Evolutionary conservation across 2,797 vertebrate species (phyloP).

Genomic region (Chelidonichthys spinosus): DNA sequence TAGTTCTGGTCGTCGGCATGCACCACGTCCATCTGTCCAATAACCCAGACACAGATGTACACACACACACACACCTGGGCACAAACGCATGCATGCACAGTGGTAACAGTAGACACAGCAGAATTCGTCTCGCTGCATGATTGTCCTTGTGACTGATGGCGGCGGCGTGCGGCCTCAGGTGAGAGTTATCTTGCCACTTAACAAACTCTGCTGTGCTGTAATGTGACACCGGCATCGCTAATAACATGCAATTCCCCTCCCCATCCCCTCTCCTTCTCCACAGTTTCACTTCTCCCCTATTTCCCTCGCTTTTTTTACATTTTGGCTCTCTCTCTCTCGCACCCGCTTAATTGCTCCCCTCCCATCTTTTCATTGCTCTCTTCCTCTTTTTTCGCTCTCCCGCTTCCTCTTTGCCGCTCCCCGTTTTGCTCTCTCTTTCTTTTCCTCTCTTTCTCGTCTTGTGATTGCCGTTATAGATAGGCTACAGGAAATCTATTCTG

Average conservation of each 20-base stretch:
- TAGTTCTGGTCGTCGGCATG: slow-evolving; percentile 19
- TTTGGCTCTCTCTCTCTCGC: slow-evolving; percentile 10
- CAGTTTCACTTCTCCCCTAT: slow-evolving; percentile 21
- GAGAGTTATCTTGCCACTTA: slow-evolving; percentile 72
- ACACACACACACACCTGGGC: slow-evolving; percentile 2
- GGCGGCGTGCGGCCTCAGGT: slow-evolving; percentile 57
- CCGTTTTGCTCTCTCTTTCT: slow-evolving; percentile 38
- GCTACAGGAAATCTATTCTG: slow-evolving; percentile 49
- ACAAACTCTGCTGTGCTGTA: slow-evolving; percentile 63
- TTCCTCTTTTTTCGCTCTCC: slow-evolving; percentile 16
- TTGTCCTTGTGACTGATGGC: slow-evolving; percentile 71
- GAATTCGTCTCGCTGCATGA: slow-evolving; percentile 58
- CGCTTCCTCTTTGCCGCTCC: slow-evolving; percentile 35
- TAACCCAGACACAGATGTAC: slow-evolving; percentile 5
- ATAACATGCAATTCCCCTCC: slow-evolving; percentile 53
- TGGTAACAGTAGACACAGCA: slow-evolving; percentile 26
- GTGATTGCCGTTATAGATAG: slow-evolving; percentile 55
- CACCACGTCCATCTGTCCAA: background rate
- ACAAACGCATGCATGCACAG: slow-evolving; percentile 24
- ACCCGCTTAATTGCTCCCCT: slow-evolving; percentile 55
- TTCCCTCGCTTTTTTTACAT: slow-evolving; percentile 26
- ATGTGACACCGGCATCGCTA: slow-evolving; percentile 68
- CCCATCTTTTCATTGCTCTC: slow-evolving; percentile 29
- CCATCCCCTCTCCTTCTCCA: slow-evolving; percentile 9
- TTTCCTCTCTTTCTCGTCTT: slow-evolving; percentile 17